A percentile compares a stretch with the other conserved stretches of the same genome.
These are phyloP conservation scores for Rhinoraja longicauda DNA, from an alignment of 2,797 vertebrate genomes.

Conservation along the genomic window DNA sequence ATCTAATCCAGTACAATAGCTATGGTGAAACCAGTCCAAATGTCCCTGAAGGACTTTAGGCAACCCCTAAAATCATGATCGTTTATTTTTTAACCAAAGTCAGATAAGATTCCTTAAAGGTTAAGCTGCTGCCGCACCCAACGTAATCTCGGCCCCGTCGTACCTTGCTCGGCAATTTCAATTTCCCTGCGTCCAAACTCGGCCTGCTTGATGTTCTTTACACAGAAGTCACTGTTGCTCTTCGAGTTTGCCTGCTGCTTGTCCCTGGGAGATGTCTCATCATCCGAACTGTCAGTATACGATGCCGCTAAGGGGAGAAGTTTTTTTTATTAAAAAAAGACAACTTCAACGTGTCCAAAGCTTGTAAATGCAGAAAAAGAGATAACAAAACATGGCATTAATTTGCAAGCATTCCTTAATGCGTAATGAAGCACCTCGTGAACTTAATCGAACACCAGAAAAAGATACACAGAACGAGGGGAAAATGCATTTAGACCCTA, in stretches of 20 bases:
- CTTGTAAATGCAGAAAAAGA: neutral
- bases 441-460: neutral
- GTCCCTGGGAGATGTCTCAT: slow-evolving; percentile 90
- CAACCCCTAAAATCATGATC: neutral
- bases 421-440: neutral
- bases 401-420: neutral
- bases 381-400: neutral
- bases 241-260: slow-evolving; percentile 91
- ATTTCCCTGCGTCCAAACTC: slow-evolving; percentile 95
- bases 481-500: no score
- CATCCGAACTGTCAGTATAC: slow-evolving; percentile 96
- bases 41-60: neutral
- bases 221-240: slow-evolving; percentile 92
- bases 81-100: neutral
- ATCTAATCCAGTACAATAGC: neutral
- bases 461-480: neutral
- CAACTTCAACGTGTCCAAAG: neutral
- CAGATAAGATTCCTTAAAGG: slow-evolving; percentile 3
- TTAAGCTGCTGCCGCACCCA: neutral
- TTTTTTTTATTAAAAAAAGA: neutral
- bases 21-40: neutral
- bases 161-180: slow-evolving; percentile 96
- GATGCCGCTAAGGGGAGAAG: slow-evolving; percentile 73
- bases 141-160: neutral
- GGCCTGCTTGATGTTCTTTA: slow-evolving; percentile 97